Conservation (phyloP, 1,140 invertebrate genomes). For the Drosophila bocqueti region DNA sequence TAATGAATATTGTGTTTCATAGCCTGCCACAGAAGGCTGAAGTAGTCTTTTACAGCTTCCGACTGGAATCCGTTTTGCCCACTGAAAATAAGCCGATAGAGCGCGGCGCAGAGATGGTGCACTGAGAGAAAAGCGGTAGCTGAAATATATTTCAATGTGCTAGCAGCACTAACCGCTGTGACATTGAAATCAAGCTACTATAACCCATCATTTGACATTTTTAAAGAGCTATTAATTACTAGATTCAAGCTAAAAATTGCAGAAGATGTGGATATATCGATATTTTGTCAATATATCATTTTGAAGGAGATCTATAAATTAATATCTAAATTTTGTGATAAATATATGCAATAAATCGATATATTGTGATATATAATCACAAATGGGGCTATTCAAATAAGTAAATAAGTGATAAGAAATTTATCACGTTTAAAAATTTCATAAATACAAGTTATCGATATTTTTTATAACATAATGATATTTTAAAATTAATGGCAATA, state of each 20-base stretch:
- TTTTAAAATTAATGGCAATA: neutral
- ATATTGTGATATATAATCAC: too few species aligned
- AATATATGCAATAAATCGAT: too few species aligned
- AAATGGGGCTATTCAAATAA: too few species aligned
- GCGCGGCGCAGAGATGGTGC: slow-evolving; percentile 2
- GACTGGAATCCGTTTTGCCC: slow-evolving; percentile 76
- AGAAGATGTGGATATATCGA: neutral
- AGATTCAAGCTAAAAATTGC: too few species aligned
- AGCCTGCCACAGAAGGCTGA: slow-evolving; percentile 69
- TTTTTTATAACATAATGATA: neutral
- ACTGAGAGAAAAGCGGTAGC: slow-evolving; percentile 4
- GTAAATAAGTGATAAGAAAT: too few species aligned
- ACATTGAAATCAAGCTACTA: neutral
- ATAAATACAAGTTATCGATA: too few species aligned
- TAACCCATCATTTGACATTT: too few species aligned
- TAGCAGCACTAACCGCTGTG: neutral
- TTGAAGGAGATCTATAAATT: neutral
- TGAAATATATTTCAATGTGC: neutral
- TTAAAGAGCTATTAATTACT: too few species aligned
- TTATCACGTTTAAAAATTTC: too few species aligned
- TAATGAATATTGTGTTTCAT: slow-evolving; percentile 84
- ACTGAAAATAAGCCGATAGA: slow-evolving; percentile 53
- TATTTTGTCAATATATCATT: neutral
- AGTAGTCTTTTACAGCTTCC: slow-evolving; percentile 76
- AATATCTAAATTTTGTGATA: too few species aligned